Base-by-base conservation (phyloP, 2,113 vertebrate genomes). In the Asarcornis scutulata region DNA sequence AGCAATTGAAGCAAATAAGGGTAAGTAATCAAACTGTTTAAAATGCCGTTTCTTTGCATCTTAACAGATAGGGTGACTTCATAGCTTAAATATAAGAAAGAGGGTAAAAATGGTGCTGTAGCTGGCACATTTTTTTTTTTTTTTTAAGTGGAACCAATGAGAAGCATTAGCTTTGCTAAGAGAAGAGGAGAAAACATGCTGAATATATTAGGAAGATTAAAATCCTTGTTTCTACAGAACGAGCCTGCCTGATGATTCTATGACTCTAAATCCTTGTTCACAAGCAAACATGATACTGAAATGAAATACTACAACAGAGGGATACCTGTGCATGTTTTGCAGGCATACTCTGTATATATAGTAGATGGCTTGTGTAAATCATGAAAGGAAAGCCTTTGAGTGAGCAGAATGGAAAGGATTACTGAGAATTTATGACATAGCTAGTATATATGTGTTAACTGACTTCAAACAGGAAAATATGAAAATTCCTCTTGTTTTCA, bases 1-100 rank as follows among this genome's bases (percentile, higher is more conserved):
- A 91, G 62, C 62, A 79, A 25, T 4, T 82, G 53, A 55, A 76
- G 42, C 53, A 92, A 69, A 27, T 59, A 87, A 67, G 21, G 40
- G 17, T 78, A 87, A 89, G 46, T 55, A 83, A 77, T 68, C 56
- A 90, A 87, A 83, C 44, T n/a, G 17, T 81, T 91, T 48, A 90
- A 95, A 92, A 83, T 36, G 23, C 34, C 53, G 11, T 86, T 88
- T 50, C 55, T 89, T 86, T 95, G 38, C 92, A 92, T 95, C 66
- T 66, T 66, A 69, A 40, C 13, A 50, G 44, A 55, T 20, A 60
- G 44, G 31, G 18, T 53, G 71, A 81, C 7, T 52, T 91, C 52
- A 63, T 40, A 86, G 6, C 38, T 74, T 58, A 83, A 90, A 32
- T 52, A 46, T 8, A 71, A 80, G 46, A 63, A 71, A 73, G 15